Evolutionary conservation across 37 sponge, comb jelly and placozoan species (phyloP).

Genomic region (Beroe forskalii): DNA sequence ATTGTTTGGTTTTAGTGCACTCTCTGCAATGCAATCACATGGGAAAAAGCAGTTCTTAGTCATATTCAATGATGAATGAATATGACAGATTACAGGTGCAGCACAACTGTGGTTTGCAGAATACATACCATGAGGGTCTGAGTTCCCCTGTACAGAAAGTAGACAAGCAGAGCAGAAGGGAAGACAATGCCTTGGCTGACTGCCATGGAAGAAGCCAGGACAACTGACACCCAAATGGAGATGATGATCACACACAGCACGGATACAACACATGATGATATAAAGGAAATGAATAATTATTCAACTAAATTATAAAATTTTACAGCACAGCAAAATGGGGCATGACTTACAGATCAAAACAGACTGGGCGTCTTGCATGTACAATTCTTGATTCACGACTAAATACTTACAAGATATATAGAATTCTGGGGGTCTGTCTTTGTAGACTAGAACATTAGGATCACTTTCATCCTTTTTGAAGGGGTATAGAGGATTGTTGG

Average conservation of each 20-base stretch:
- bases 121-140: not conserved
- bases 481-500: not conserved
- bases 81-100: too few relatives aligned
- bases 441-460: constrained; percentile 25
- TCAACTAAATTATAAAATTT: too few relatives aligned
- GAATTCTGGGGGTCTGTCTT: constrained; percentile 13
- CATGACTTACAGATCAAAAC: too few relatives aligned
- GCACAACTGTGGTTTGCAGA: too few relatives aligned
- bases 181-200: constrained; percentile 22
- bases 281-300: too few relatives aligned
- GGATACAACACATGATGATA: constrained; percentile 51
- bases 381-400: too few relatives aligned
- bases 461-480: not conserved
- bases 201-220: not conserved
- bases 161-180: constrained; percentile 17
- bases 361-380: too few relatives aligned
- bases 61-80: too few relatives aligned
- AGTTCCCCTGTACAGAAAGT: constrained; percentile 29
- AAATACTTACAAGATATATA: constrained; percentile 25
- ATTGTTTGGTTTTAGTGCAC: too few relatives aligned
- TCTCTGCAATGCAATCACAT: too few relatives aligned
- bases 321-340: too few relatives aligned
- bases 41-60: too few relatives aligned
- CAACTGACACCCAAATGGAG: not conserved
- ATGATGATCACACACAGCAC: not conserved